These are phyloP conservation scores for Cheumatopsyche charites DNA, from an alignment of 1,140 invertebrate species.

Conservation along the genomic window DNA sequence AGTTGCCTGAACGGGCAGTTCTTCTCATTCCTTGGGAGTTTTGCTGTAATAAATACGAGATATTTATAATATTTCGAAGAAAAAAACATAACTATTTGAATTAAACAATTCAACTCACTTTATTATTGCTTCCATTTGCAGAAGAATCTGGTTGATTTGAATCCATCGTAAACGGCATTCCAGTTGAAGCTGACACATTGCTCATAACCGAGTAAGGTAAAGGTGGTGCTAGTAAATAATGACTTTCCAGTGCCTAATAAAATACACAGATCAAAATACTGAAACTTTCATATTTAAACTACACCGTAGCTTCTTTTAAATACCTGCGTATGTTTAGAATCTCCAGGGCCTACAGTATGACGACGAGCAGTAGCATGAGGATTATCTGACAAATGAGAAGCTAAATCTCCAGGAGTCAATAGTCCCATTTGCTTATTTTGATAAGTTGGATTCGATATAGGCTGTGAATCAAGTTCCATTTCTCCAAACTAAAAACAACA, in stretches of 20 bases:
- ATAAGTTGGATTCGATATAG: conserved; percentile 53
- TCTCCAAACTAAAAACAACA: conserved; percentile 65
- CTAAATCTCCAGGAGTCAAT: conserved; percentile 46
- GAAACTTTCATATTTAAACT: not conserved
- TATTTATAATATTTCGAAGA: not conserved
- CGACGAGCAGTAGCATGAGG: conserved; percentile 65
- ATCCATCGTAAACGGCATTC: conserved; percentile 31
- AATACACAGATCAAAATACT: conserved; percentile 3
- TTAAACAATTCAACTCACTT: conserved; percentile 26
- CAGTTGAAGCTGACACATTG: conserved; percentile 38
- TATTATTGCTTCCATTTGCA: conserved; percentile 35
- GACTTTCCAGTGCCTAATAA: conserved; percentile 58
- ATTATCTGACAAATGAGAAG: conserved; percentile 48
- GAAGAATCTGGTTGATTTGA: conserved; percentile 37
- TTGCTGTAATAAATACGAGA: conserved; percentile 33
- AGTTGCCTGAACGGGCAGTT: conserved; percentile 37
- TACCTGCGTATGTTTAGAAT: conserved; percentile 78
- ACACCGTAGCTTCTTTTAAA: conserved; percentile 1
- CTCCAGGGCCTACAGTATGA: conserved; percentile 92
- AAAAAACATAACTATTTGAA: too few relatives aligned
- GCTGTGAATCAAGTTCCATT: conserved; percentile 65
- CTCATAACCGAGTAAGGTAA: conserved; percentile 24
- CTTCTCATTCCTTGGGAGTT: conserved; percentile 27
- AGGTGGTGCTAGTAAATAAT: conserved; percentile 54
- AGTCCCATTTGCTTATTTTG: conserved; percentile 1